These are phyloP conservation scores for Drosophila bifasciata DNA, from an alignment of 1,140 invertebrate species.

Conservation along the genomic window DNA sequence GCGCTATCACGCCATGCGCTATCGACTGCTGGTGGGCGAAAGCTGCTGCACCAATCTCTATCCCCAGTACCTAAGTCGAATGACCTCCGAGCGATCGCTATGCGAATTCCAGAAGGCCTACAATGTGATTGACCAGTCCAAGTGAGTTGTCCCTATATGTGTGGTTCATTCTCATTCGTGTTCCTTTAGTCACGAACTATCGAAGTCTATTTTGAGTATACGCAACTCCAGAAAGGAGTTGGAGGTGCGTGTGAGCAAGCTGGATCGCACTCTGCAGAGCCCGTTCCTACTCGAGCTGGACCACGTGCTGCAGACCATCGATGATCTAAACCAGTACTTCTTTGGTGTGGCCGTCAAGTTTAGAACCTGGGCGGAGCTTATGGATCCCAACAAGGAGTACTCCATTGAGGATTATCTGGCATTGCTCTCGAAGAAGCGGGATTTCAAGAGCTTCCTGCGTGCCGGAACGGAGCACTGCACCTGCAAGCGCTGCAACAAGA, in stretches of 20 bases:
- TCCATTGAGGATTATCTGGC: slow-evolving; percentile 67
- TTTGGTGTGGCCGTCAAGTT: slow-evolving; percentile 58
- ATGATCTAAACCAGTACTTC: slow-evolving; percentile 58
- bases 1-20: slow-evolving; percentile 60
- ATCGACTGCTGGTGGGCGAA: slow-evolving; percentile 38
- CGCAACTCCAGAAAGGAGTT: slow-evolving; percentile 44
- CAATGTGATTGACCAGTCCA: slow-evolving; percentile 48
- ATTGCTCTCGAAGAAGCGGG: slow-evolving; percentile 22
- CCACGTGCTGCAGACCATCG: slow-evolving; percentile 43
- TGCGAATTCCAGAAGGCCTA: slow-evolving; percentile 63
- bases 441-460: slow-evolving; percentile 52
- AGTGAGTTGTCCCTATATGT: slow-evolving; percentile 29
- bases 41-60: slow-evolving; percentile 55
- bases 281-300: slow-evolving; percentile 34
- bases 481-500: slow-evolving; percentile 61
- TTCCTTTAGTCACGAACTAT: slow-evolving; percentile 23
- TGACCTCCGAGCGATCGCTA: slow-evolving; percentile 55
- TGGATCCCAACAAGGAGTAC: slow-evolving; percentile 61
- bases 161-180: neutral
- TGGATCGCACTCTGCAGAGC: slow-evolving; percentile 48
- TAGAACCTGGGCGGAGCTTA: slow-evolving; percentile 60
- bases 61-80: slow-evolving; percentile 59
- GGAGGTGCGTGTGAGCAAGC: slow-evolving; percentile 28
- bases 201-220: slow-evolving; percentile 24
- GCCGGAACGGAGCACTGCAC: slow-evolving; percentile 59